A percentile compares a stretch with the other conserved stretches of the same genome.
Conservation (phyloP, 64 coral and sea anemone species). For the Pachyseris speciosa region DNA sequence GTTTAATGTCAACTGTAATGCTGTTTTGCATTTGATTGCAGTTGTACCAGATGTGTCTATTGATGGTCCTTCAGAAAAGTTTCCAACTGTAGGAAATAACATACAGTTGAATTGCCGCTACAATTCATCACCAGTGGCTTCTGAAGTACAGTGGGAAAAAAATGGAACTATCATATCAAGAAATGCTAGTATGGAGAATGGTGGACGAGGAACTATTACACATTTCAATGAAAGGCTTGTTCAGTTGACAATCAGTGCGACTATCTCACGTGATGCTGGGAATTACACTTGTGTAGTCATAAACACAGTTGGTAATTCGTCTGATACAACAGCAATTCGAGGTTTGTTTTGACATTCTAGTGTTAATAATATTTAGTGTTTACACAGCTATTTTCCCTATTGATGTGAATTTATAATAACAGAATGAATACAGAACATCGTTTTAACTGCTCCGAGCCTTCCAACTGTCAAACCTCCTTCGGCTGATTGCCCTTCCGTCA, state of each 20-base stretch:
- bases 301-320: not conserved
- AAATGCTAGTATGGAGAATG: not conserved
- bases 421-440: too few species aligned
- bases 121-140: not conserved
- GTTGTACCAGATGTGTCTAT: not conserved
- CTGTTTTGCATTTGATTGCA: not conserved
- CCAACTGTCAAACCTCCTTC: too few species aligned
- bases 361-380: not conserved
- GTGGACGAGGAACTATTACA: not conserved
- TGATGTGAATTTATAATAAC: too few species aligned
- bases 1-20: not conserved
- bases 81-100: not conserved
- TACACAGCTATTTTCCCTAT: too few species aligned
- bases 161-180: not conserved
- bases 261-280: not conserved
- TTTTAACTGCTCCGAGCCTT: too few species aligned
- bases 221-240: not conserved
- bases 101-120: constrained; percentile 12
- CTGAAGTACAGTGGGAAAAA: constrained; percentile 13
- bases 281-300: not conserved
- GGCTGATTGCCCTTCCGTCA: too few species aligned
- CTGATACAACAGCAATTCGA: not conserved
- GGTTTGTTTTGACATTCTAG: not conserved
- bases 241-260: not conserved
- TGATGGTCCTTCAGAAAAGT: not conserved